These are phyloP conservation scores for Yponomeuta evonymella DNA, from an alignment of 2,888 invertebrate species.

Conservation along the genomic window DNA sequence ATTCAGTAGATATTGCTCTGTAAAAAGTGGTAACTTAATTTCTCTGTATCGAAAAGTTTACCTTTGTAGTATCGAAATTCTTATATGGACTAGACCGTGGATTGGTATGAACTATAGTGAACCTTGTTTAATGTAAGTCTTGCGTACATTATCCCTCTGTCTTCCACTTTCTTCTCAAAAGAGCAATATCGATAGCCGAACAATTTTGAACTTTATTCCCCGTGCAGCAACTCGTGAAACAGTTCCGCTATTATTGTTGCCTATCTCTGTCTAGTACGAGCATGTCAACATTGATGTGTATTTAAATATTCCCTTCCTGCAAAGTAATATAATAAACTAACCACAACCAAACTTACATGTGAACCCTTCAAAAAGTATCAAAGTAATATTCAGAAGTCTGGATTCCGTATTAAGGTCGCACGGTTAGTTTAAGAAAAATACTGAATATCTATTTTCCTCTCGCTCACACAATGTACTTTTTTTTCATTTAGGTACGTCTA, in stretches of 20 bases:
- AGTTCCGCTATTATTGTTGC: not conserved
- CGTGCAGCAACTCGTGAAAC: not conserved
- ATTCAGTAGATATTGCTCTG: constrained; percentile 39
- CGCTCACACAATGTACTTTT: no score
- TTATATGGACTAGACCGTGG: not conserved
- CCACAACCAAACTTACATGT: not conserved
- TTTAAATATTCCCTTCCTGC: constrained; percentile 1
- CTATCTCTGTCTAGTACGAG: not conserved
- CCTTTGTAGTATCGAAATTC: constrained; percentile 16
- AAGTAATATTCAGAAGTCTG: not conserved
- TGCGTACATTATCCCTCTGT: constrained; percentile 30
- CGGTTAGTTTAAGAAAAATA: no score
- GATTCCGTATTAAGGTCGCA: no score
- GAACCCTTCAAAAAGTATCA: not conserved
- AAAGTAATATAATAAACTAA: not conserved
- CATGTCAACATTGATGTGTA: constrained; percentile 12
- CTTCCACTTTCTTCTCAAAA: not conserved
- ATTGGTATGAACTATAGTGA: constrained; percentile 19
- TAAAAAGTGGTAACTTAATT: constrained; percentile 71
- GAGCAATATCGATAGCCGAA: not conserved
- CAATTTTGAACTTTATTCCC: not conserved
- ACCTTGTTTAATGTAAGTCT: constrained; percentile 65
- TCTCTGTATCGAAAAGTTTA: constrained; percentile 49
- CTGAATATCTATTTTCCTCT: no score
- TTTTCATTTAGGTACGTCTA: no score